A percentile compares a stretch with the other conserved stretches of the same genome.
Evolutionary conservation across 2,888 invertebrate genomes (phyloP).

Genomic region (Rhogogaster chlorosoma): DNA sequence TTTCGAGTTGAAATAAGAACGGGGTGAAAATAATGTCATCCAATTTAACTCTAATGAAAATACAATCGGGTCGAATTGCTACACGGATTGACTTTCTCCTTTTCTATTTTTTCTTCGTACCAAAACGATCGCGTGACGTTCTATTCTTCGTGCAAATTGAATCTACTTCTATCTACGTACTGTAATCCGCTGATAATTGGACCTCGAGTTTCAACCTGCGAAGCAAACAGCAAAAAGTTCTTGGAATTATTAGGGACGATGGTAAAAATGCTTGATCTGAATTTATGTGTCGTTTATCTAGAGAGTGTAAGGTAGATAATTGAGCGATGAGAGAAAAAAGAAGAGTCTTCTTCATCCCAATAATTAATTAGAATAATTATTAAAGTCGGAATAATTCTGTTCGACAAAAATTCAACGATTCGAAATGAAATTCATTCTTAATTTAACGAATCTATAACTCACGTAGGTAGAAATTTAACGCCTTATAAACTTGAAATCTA

Average conservation of each 20-base stretch:
- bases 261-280: neutral
- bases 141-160: slow-evolving; percentile 14
- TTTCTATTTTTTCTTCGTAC: neutral
- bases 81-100: neutral
- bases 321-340: neutral
- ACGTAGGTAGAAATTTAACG: slow-evolving; percentile 3
- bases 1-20: neutral
- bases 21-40: neutral
- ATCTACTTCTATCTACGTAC: neutral
- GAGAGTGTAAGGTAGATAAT: neutral
- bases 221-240: neutral
- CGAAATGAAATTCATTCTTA: neutral
- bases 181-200: slow-evolving; percentile 20
- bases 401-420: neutral
- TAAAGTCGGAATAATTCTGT: neutral
- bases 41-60: neutral
- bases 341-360: neutral
- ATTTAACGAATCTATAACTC: slow-evolving; percentile 32
- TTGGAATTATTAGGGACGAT: neutral
- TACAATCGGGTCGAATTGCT: slow-evolving; percentile 29
- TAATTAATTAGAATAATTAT: neutral
- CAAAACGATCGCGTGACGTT: neutral
- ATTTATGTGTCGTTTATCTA: neutral
- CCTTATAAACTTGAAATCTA: slow-evolving; percentile 24
- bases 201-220: neutral